These are phyloP conservation scores for Pseudococcus longispinus DNA, from an alignment of 2,888 invertebrate genomes.

Conservation along the genomic window DNA sequence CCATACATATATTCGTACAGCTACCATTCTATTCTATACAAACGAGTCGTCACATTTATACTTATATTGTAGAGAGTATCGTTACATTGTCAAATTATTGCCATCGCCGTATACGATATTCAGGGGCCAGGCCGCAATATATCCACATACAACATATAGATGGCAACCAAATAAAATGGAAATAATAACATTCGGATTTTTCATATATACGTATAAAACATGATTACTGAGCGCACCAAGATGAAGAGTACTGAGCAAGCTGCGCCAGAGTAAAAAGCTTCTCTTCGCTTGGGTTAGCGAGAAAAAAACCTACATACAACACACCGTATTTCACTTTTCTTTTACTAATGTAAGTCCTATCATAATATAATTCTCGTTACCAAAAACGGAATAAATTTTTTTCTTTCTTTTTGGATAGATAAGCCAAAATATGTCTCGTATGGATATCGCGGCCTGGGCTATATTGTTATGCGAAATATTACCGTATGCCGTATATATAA, in stretches of 20 bases:
- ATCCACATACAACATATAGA: neutral
- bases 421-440: slow-evolving; percentile 44
- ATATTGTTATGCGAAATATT: slow-evolving; percentile 50
- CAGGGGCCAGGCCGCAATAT: neutral
- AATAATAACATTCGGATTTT: slow-evolving; percentile 41
- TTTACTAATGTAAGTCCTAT: slow-evolving; percentile 47
- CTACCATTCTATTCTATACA: neutral
- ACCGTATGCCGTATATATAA: neutral
- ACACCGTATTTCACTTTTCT: slow-evolving; percentile 37
- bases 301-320: neutral
- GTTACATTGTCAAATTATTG: slow-evolving; percentile 26
- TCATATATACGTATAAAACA: slow-evolving; percentile 33
- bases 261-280: neutral
- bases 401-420: neutral
- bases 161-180: neutral
- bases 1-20: neutral
- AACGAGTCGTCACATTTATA: slow-evolving; percentile 28
- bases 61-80: neutral
- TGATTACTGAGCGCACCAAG: neutral
- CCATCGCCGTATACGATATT: neutral
- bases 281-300: neutral
- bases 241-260: neutral
- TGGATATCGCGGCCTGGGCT: neutral
- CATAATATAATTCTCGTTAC: slow-evolving; percentile 51
- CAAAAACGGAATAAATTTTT: slow-evolving; percentile 35